These are phyloP conservation scores for Cheirogaleus major DNA, from an alignment of 2,797 vertebrate genomes.

Conservation along the genomic window DNA sequence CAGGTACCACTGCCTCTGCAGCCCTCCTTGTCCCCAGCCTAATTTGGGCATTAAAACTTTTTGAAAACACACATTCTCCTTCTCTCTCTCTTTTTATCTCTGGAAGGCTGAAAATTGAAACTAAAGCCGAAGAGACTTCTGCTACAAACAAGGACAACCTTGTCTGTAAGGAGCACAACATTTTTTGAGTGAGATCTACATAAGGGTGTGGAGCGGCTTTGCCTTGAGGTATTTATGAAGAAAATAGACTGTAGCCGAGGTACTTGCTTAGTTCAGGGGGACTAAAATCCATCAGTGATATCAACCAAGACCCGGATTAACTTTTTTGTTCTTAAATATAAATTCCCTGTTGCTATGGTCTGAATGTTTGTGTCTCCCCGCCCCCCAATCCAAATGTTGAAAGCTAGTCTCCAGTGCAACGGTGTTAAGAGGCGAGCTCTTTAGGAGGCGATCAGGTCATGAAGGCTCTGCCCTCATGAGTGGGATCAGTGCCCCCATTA, in stretches of 20 bases:
- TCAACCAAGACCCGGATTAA: neutral
- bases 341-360: neutral
- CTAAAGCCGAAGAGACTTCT: neutral
- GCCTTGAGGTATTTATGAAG: neutral
- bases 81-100: neutral
- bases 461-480: neutral
- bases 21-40: neutral
- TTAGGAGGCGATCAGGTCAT: too few species aligned
- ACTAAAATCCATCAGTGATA: neutral
- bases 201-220: neutral
- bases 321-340: neutral
- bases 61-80: neutral
- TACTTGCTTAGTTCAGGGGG: neutral
- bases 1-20: neutral
- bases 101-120: neutral
- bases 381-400: neutral
- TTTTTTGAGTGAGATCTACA: neutral
- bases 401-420: neutral
- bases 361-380: neutral
- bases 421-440: neutral
- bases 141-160: constrained; percentile 4
- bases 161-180: neutral
- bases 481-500: neutral
- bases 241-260: neutral
- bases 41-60: neutral